A percentile compares a stretch with the other conserved stretches of the same genome.
Evolutionary conservation across 2,113 vertebrate genomes (phyloP).

Genomic region (Hipposideros armiger): DNA sequence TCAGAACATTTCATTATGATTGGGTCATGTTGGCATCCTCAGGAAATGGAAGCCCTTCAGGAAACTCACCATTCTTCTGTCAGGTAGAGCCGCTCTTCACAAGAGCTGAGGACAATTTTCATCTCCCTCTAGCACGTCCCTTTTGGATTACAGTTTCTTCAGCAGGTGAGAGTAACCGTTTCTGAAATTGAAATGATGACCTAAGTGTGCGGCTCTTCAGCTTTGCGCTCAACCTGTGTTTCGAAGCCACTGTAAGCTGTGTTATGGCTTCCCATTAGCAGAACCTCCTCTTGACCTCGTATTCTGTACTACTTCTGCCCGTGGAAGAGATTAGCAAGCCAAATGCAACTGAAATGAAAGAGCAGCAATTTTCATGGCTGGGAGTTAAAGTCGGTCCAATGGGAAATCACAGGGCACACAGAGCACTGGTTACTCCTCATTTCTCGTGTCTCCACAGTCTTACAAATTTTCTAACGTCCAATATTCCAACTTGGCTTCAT

Average conservation of each 20-base stretch:
- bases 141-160: not conserved
- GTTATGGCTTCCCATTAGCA: not conserved
- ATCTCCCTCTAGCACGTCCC: not conserved
- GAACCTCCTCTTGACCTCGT: not conserved
- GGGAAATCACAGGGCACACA: not conserved
- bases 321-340: not conserved
- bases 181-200: slow-evolving; percentile 41
- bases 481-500: not conserved
- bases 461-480: not conserved
- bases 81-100: not conserved
- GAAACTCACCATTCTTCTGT: not conserved
- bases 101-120: not conserved
- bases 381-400: not conserved
- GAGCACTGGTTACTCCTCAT: not conserved
- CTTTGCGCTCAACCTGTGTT: not conserved
- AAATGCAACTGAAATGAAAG: slow-evolving; percentile 12
- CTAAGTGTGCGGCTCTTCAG: not conserved
- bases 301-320: not conserved
- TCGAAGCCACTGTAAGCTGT: not conserved
- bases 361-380: not conserved
- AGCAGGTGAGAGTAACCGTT: not conserved
- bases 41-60: slow-evolving; percentile 24
- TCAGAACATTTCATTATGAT: slow-evolving; percentile 14
- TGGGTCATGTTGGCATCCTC: not conserved
- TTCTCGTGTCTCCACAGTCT: not conserved